Conservation (phyloP, 2,888 invertebrate genomes). For the Unio delphinus region DNA sequence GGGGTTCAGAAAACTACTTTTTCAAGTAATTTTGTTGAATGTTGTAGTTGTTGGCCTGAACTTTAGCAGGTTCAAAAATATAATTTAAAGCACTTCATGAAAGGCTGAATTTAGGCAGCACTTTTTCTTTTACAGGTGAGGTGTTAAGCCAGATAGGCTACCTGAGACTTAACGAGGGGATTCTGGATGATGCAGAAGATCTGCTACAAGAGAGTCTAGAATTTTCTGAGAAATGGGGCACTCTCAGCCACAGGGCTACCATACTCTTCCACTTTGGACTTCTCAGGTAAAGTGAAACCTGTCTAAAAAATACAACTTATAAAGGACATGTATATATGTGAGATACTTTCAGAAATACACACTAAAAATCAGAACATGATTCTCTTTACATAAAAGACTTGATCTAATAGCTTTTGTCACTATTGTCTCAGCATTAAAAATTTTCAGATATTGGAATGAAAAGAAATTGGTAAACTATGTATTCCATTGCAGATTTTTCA, state of each 20-base stretch:
- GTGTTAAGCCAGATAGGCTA: constrained; percentile 54
- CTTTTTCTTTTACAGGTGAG: constrained; percentile 38
- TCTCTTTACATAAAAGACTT: no score
- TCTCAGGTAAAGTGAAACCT: constrained; percentile 38
- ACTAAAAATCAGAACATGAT: no score
- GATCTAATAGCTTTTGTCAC: no score
- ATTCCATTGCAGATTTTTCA: no score
- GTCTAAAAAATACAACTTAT: neutral
- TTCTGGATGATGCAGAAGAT: constrained; percentile 53
- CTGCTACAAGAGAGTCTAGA: constrained; percentile 54
- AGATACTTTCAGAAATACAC: no score
- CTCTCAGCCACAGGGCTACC: constrained; percentile 42
- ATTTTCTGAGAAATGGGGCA: constrained; percentile 43
- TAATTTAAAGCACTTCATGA: neutral
- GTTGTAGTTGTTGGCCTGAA: neutral
- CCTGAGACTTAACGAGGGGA: constrained; percentile 42
- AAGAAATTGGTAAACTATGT: no score
- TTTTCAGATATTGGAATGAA: no score
- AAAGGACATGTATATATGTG: no score
- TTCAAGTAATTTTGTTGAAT: neutral
- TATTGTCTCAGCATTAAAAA: no score
- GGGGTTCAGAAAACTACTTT: neutral
- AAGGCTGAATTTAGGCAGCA: neutral
- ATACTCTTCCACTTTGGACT: constrained; percentile 51
- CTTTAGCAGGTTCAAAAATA: neutral